phyloP scores from a whole-genome alignment of 2,888 invertebrate species.

The Ectemnius cavifrons region DNA sequence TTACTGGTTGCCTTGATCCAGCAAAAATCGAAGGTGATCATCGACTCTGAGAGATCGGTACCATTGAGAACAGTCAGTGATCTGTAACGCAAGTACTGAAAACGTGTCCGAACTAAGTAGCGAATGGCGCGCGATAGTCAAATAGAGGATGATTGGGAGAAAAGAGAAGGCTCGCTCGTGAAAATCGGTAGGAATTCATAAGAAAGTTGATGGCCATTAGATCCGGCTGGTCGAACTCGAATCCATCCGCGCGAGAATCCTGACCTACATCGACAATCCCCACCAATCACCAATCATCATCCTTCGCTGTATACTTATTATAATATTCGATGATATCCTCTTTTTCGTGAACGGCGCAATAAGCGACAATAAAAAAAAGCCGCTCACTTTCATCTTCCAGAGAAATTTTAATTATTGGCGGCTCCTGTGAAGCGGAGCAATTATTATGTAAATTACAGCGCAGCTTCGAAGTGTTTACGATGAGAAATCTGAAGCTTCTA shows the following conservation, averaged over 20 bases:
- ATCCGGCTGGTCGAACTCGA: slow-evolving; percentile 61
- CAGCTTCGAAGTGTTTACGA: not conserved
- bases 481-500: slow-evolving; percentile 31
- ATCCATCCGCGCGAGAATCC: slow-evolving; percentile 47
- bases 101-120: not conserved
- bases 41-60: not conserved
- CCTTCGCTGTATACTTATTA: not conserved
- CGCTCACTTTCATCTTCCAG: slow-evolving; percentile 19
- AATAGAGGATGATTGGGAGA: slow-evolving; percentile 44
- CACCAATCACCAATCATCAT: not conserved
- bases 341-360: not conserved
- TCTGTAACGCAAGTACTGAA: slow-evolving; percentile 26
- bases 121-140: slow-evolving; percentile 11
- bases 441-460: not conserved
- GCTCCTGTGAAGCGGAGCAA: not conserved
- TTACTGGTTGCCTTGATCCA: too few species aligned
- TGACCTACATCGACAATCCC: slow-evolving; percentile 46
- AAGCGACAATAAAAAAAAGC: not conserved
- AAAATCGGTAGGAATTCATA: slow-evolving; percentile 61
- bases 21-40: not conserved
- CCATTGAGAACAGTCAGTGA: slow-evolving; percentile 33
- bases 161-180: slow-evolving; percentile 41
- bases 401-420: not conserved
- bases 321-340: slow-evolving; percentile 11
- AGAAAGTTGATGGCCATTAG: slow-evolving; percentile 67